phyloP scores from a whole-genome alignment of 2,888 invertebrate species.

The Himalopsyche kuldschensis region DNA sequence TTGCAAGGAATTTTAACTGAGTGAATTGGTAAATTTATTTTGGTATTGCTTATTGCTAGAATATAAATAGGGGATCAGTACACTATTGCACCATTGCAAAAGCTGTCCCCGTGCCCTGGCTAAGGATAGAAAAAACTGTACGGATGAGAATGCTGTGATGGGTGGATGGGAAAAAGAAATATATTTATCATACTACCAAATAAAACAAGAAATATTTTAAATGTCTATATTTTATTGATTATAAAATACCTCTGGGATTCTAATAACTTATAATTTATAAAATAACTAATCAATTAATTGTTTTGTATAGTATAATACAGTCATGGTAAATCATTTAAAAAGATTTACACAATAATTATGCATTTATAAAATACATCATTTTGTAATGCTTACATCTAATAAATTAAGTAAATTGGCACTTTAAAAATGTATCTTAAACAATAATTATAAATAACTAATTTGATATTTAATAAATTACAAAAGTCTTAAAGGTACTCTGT shows the following conservation, averaged over 20 bases:
- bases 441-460: slow-evolving; percentile 5
- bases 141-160: no score
- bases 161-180: no score
- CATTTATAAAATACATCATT: slow-evolving; percentile 27
- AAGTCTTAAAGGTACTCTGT: slow-evolving; percentile 6
- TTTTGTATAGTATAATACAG: not conserved
- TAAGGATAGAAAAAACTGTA: no score
- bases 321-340: not conserved
- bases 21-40: no score
- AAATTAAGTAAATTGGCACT: slow-evolving; percentile 39
- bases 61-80: no score
- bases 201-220: not conserved
- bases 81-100: no score
- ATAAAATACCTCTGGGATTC: not conserved
- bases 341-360: slow-evolving; percentile 1
- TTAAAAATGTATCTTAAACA: not conserved
- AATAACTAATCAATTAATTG: not conserved
- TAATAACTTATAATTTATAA: not conserved
- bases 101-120: no score
- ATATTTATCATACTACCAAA: no score
- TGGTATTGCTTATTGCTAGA: no score
- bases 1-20: no score
- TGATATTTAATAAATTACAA: slow-evolving; percentile 10
- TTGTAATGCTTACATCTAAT: not conserved
- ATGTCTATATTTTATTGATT: not conserved